Base-by-base conservation (phyloP, 2,888 invertebrate genomes). In the Caradrina kadenii region DNA sequence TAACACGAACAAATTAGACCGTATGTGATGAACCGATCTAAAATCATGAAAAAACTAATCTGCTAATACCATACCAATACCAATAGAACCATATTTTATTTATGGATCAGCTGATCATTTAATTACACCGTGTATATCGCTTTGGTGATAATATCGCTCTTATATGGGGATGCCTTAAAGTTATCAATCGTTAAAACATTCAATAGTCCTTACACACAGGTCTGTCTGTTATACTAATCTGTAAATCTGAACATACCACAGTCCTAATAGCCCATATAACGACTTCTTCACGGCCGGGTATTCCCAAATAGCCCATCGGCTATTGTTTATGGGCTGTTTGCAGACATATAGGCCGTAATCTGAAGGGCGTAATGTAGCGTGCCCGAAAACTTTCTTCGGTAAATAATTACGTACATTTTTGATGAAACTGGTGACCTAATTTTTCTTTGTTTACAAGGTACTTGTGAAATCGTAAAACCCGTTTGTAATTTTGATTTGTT, bases 271-370 rank as follows among this genome's bases (percentile, higher is more conserved):
- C 45, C 73, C 75, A 67, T 81, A 73, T 86, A 88, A 88, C 79
- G 86, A 80, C 73, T 63, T 69, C 87, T 86, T 85, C 82, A 84
- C 76, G 80, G 64, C 52, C 64, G 63, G 72, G 58, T 76, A 81
- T 80, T 76, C 76, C 81, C 69, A 79, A 88, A 90, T 76, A 80
- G 85, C 82, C 86, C 78, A 85, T 88, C 67, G 69, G 68, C 73
- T 45, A 76, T 63, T 69, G 75, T 89, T 91, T 89, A 91, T 85
- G 79, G 74, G 63, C 69, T 70, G 64, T 76, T 83, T 63, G 65
- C 69, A 42, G 68, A 73, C 66, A 76, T 80, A 79, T 77, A 50
- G 63, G 63, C 50, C 52, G 56, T 68, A 65, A 58, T 61, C 21
- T 31, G 70, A 80, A 81, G 80, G 76, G 55, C 73, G 55, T 1